phyloP scores from a whole-genome alignment of 2,888 invertebrate genomes.

The Dioctria rufipes region DNA sequence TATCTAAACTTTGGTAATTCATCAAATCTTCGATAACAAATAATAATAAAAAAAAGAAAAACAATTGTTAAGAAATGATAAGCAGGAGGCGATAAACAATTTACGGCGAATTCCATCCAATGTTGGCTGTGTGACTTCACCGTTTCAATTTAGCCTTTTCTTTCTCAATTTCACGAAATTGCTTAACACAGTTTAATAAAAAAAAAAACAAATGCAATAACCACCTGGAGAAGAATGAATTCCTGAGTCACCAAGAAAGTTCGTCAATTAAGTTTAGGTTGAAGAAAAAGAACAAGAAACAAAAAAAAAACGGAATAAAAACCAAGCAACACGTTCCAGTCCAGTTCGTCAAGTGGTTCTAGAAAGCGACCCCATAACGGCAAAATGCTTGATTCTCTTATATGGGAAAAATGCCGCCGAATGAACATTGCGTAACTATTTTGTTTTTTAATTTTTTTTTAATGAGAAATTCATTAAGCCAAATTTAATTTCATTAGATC shows the following conservation, averaged over 20 bases:
- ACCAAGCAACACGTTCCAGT: background rate
- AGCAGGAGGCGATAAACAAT: background rate
- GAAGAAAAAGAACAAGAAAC: too few relatives aligned
- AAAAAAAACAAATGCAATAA: background rate
- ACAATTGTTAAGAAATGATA: background rate
- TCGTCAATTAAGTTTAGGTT: too few relatives aligned
- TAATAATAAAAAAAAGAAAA: too few relatives aligned
- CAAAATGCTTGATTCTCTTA: constrained; percentile 1
- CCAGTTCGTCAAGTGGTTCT: too few relatives aligned
- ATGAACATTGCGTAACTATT: background rate
- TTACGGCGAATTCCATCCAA: background rate
- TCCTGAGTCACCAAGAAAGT: background rate
- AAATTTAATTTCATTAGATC: constrained; percentile 2
- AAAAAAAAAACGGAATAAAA: too few relatives aligned
- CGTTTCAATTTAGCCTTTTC: background rate
- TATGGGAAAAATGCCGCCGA: constrained; percentile 20
- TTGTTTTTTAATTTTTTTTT: background rate
- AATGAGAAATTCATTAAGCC: constrained; percentile 9
- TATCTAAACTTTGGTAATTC: too few relatives aligned
- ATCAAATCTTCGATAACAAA: too few relatives aligned
- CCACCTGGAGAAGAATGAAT: background rate
- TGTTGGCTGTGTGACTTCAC: background rate
- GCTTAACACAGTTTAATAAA: background rate
- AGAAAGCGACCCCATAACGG: background rate
- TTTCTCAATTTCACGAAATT: background rate